Evolutionary conservation across 2,888 invertebrate genomes (phyloP).

Genomic region (Xestoiulus laeticollis): DNA sequence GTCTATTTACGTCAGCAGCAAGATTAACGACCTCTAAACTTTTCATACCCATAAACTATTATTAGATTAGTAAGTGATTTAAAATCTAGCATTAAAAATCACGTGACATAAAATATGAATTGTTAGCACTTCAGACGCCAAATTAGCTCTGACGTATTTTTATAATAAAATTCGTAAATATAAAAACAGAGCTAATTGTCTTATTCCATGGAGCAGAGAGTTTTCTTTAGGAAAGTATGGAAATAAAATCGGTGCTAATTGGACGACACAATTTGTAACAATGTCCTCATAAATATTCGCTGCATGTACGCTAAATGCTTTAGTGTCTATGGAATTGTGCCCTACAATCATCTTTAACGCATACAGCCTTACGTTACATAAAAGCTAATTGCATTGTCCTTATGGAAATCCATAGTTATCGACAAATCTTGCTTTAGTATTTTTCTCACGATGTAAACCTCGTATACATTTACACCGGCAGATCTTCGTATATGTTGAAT

Average conservation of each 20-base stretch:
- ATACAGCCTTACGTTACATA: neutral
- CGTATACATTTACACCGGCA: no score
- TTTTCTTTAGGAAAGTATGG: neutral
- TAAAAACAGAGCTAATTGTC: neutral
- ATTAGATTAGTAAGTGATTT: neutral
- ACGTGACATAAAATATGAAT: neutral
- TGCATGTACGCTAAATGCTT: neutral
- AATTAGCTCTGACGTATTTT: neutral
- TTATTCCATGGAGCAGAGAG: neutral
- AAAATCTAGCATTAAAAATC: neutral
- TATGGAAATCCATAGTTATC: neutral
- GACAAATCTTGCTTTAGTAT: neutral
- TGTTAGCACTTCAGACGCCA: neutral
- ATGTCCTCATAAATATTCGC: conserved; percentile 6
- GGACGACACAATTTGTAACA: neutral
- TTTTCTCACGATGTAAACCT: no score
- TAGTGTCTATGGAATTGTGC: neutral
- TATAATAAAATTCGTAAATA: neutral
- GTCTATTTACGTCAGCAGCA: no score
- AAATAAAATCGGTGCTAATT: neutral
- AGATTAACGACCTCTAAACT: neutral
- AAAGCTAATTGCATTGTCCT: conserved; percentile 4
- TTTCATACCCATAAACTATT: neutral
- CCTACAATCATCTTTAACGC: neutral
- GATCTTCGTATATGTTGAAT: neutral